phyloP scores from a whole-genome alignment of 2,113 vertebrate genomes.

The Brienomyrus brachyistius region DNA sequence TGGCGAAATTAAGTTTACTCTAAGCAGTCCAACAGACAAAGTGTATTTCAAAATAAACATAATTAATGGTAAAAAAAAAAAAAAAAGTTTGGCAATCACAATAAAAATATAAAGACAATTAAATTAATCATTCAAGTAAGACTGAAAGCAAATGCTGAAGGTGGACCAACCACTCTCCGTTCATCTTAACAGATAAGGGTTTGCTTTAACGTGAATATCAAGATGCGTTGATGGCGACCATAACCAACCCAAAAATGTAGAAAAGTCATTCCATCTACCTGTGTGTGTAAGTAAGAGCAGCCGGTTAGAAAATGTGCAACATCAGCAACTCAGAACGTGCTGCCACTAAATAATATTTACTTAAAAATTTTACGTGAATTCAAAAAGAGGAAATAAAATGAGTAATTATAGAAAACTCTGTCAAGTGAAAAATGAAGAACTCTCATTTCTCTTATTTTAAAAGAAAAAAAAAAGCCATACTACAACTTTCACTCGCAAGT shows the following conservation, averaged over 20 bases:
- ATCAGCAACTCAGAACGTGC: not conserved
- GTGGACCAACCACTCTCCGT: not conserved
- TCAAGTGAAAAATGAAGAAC: constrained; percentile 44
- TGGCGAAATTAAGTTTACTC: not conserved
- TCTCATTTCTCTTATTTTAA: constrained; percentile 55
- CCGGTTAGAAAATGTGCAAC: not conserved
- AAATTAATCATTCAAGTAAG: not conserved
- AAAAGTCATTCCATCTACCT: constrained; percentile 1
- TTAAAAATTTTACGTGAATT: not conserved
- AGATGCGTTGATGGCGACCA: not conserved
- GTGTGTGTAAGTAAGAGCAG: not conserved
- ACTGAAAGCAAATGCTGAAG: not conserved
- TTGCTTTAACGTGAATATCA: not conserved
- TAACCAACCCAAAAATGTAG: not conserved
- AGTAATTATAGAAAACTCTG: constrained; percentile 43
- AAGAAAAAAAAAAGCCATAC: constrained; percentile 12
- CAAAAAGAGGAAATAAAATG: constrained; percentile 46
- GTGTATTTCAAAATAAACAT: not conserved
- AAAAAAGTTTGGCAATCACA: not conserved
- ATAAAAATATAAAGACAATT: not conserved
- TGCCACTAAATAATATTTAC: not conserved
- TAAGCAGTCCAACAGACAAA: not conserved
- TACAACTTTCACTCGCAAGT: constrained; percentile 16
- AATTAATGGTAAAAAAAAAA: not conserved
- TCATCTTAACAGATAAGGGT: not conserved